Conservation (phyloP, 2,797 vertebrate species). For the Leontocebus nigricollis region DNA sequence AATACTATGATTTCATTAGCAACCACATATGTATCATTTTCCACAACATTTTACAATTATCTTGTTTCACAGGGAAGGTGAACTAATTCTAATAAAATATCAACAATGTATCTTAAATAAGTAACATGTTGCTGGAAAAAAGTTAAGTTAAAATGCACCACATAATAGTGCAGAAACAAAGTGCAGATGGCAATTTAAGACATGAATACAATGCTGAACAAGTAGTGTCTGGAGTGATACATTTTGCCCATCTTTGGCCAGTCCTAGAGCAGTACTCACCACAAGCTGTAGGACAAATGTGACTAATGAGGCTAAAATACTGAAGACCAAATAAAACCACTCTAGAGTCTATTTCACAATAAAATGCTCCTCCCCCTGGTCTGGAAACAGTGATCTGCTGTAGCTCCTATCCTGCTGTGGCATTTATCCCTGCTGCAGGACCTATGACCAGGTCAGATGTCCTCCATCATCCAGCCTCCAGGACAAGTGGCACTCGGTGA, state of each 20-base stretch:
- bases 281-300: not conserved
- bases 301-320: not conserved
- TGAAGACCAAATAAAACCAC: not conserved
- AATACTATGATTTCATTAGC: too few relatives aligned
- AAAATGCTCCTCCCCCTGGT: not conserved
- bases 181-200: not conserved
- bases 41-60: too few relatives aligned
- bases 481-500: not conserved
- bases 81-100: too few relatives aligned
- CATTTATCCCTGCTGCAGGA: not conserved
- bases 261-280: not conserved
- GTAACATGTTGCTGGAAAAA: not conserved
- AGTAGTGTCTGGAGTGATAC: not conserved
- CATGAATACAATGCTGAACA: not conserved
- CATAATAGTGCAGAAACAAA: constrained; percentile 53
- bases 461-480: not conserved
- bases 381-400: not conserved
- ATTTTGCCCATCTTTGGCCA: not conserved
- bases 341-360: not conserved
- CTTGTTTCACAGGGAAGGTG: too few relatives aligned
- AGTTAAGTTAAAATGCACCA: constrained; percentile 62
- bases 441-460: not conserved
- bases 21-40: too few relatives aligned
- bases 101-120: constrained; percentile 67
- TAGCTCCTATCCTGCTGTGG: not conserved